Percentiles rank a stretch among this genome's conserved stretches.
These are phyloP conservation scores for Archaeoteleia sp. DNA, from an alignment of 2,888 invertebrate species.

Conservation along the genomic window DNA sequence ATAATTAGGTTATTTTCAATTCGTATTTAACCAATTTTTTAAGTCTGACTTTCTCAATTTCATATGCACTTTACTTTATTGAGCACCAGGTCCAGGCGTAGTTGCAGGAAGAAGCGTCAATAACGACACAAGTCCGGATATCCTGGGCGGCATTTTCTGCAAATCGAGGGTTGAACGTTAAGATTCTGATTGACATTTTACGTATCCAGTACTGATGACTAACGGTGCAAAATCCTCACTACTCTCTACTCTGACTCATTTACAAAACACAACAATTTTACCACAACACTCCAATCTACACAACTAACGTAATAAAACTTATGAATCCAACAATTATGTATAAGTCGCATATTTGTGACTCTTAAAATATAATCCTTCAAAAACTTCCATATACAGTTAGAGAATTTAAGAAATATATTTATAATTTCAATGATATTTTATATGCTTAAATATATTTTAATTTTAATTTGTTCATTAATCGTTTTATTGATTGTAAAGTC, in stretches of 20 bases:
- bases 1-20: too few relatives aligned
- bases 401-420: too few relatives aligned
- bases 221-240: conserved; percentile 29
- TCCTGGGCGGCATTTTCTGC: conserved; percentile 53
- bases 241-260: conserved; percentile 33
- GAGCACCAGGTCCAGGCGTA: conserved; percentile 45
- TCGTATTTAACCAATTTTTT: too few relatives aligned
- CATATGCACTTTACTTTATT: conserved; percentile 42
- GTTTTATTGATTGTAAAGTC: too few relatives aligned
- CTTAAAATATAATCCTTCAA: too few relatives aligned
- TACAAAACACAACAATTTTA: conserved; percentile 45
- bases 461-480: too few relatives aligned
- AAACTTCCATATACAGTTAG: too few relatives aligned
- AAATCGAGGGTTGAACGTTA: conserved; percentile 53
- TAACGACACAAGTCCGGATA: conserved; percentile 48
- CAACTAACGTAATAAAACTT: conserved; percentile 14
- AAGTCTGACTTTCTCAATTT: conserved; percentile 12
- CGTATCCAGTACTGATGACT: conserved; percentile 30
- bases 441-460: too few relatives aligned
- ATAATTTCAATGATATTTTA: too few relatives aligned
- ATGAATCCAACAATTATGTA: not conserved
- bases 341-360: too few relatives aligned
- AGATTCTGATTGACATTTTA: conserved; percentile 26
- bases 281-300: conserved; percentile 48
- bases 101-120: conserved; percentile 38